Conservation (phyloP, 2,888 invertebrate species). For the Argyra leucocephala region DNA sequence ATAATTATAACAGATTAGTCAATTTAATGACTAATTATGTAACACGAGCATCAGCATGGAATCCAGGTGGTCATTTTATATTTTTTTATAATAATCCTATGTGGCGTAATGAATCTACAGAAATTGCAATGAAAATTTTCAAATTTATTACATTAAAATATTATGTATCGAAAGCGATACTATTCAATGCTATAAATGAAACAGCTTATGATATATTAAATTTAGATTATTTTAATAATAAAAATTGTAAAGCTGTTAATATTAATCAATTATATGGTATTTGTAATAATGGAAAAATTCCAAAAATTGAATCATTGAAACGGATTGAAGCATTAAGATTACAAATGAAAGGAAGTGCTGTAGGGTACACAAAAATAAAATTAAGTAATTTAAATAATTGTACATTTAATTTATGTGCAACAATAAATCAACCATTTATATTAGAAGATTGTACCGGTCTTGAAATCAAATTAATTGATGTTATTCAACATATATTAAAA, state of each 20-base stretch:
- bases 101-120: constrained; percentile 20
- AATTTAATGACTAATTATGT: constrained; percentile 29
- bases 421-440: constrained; percentile 48
- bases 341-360: constrained; percentile 21
- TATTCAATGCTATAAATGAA: constrained; percentile 32
- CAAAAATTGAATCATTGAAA: constrained; percentile 17
- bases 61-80: constrained; percentile 39
- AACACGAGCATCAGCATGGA: constrained; percentile 35
- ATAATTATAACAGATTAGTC: constrained; percentile 28
- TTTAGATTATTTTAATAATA: constrained; percentile 35
- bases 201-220: constrained; percentile 34
- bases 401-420: constrained; percentile 44
- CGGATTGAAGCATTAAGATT: constrained; percentile 25
- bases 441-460: constrained; percentile 41
- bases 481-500: constrained; percentile 37
- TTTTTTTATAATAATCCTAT: constrained; percentile 35
- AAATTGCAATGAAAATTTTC: constrained; percentile 32
- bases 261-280: constrained; percentile 27
- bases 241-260: constrained; percentile 29
- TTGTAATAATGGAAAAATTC: constrained; percentile 29
- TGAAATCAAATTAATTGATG: constrained; percentile 44
- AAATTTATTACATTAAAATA: constrained; percentile 29
- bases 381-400: constrained; percentile 43
- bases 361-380: constrained; percentile 35
- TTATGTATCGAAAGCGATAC: constrained; percentile 36